Percentiles rank a stretch among this genome's conserved stretches.
These are phyloP conservation scores for Cardiocondyla obscurior DNA, from an alignment of 1,140 invertebrate species.

Conservation along the genomic window DNA sequence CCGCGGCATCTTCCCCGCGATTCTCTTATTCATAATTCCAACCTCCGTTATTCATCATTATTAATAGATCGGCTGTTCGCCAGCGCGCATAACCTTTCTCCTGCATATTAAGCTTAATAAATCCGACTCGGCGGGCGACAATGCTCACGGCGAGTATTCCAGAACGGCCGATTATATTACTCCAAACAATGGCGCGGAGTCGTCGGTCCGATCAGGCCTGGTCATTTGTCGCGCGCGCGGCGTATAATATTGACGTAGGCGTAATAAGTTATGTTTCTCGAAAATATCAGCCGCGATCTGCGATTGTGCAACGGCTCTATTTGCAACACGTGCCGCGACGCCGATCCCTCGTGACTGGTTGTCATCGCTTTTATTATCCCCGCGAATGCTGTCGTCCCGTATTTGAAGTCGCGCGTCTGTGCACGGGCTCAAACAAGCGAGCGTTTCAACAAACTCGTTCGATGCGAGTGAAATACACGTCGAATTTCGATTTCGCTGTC, in stretches of 20 bases:
- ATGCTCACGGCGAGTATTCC: constrained; percentile 7
- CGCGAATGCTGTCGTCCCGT: background rate
- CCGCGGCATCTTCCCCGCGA: background rate
- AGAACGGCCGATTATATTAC: constrained; percentile 24
- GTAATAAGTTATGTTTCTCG: constrained; percentile 60
- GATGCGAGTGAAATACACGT: background rate
- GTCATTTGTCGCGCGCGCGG: constrained; percentile 43
- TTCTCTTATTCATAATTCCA: constrained; percentile 35
- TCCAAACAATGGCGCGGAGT: constrained; percentile 53
- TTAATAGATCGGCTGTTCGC: constrained; percentile 51
- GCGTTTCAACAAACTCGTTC: background rate
- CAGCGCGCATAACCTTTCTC: constrained; percentile 46
- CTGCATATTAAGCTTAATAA: constrained; percentile 54
- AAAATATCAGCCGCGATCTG: constrained; percentile 60
- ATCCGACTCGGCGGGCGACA: constrained; percentile 28
- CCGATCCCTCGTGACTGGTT: constrained; percentile 14
- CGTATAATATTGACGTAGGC: constrained; percentile 23
- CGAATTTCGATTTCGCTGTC: background rate
- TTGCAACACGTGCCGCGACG: constrained; percentile 32
- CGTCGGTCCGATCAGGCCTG: constrained; percentile 46
- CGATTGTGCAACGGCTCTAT: constrained; percentile 54
- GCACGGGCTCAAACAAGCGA: background rate
- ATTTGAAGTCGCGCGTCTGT: background rate
- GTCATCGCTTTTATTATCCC: constrained; percentile 55
- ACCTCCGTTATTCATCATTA: constrained; percentile 55